Evolutionary conservation across 2,113 vertebrate species (phyloP).

Genomic region (Eleginops maclovinus): DNA sequence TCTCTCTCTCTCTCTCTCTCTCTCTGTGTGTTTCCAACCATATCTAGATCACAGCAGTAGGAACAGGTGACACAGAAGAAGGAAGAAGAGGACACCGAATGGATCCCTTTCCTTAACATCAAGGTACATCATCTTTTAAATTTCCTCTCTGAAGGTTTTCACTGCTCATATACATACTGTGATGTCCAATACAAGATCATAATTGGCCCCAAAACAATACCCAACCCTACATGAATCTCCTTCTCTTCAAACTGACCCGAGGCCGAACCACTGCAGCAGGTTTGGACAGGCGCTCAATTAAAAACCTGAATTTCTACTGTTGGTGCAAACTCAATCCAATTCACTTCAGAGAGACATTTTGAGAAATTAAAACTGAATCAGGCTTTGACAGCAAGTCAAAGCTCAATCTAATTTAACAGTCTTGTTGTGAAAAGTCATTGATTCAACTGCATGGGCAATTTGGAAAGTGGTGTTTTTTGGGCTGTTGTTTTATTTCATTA

Average conservation of each 20-base stretch:
- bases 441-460: background rate
- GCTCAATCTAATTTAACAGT: background rate
- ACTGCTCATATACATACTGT: background rate
- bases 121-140: constrained; percentile 29
- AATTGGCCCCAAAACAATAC: too few species aligned
- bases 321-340: too few species aligned
- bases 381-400: too few species aligned
- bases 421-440: background rate
- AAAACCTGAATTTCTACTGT: too few species aligned
- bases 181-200: background rate
- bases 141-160: background rate
- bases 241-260: too few species aligned
- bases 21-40: constrained; percentile 13
- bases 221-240: too few species aligned
- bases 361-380: too few species aligned
- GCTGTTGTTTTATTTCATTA: background rate
- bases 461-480: background rate
- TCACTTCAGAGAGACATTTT: too few species aligned
- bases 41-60: constrained; percentile 29
- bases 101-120: constrained; percentile 11
- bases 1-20: background rate
- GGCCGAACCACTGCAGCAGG: too few species aligned
- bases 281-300: too few species aligned
- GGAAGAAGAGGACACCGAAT: constrained; percentile 6
- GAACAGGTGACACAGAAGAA: constrained; percentile 23